Percentiles rank a stretch among this genome's conserved stretches.
These are phyloP conservation scores for Thomomys bottae DNA, from an alignment of 2,113 vertebrate genomes.

Conservation along the genomic window DNA sequence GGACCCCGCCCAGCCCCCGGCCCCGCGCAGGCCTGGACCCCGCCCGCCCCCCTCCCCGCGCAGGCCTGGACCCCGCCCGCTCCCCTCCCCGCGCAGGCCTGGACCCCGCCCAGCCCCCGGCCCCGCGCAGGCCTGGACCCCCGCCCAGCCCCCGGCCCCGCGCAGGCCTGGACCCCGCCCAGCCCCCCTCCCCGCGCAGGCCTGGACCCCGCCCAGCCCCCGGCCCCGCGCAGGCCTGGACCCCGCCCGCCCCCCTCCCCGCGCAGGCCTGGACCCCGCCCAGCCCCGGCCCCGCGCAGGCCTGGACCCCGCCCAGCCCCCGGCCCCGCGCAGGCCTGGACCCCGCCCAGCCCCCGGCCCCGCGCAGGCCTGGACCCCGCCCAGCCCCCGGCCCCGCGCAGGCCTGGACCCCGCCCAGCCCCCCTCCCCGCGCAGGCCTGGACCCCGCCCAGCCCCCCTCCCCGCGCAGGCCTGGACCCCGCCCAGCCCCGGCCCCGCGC, in stretches of 20 bases:
- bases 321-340: rapidly evolving
- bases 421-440: background rate
- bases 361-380: rapidly evolving
- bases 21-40: background rate
- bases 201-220: conserved; percentile 69
- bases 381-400: background rate
- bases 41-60: too few relatives aligned
- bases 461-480: rapidly evolving
- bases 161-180: rapidly evolving
- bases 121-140: rapidly evolving
- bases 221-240: rapidly evolving
- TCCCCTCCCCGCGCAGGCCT: background rate
- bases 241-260: too few relatives aligned
- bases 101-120: conserved; percentile 65
- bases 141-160: too few relatives aligned
- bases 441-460: conserved; percentile 68
- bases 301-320: conserved; percentile 69
- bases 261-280: rapidly evolving
- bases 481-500: too few relatives aligned
- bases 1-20: rapidly evolving
- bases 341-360: background rate
- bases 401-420: background rate
- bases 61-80: rapidly evolving
- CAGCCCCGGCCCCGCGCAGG: background rate
- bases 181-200: background rate